A percentile compares a stretch with the other conserved stretches of the same genome.
These are phyloP conservation scores for Stenotaenia linearis DNA, from an alignment of 2,888 invertebrate genomes.

Conservation along the genomic window DNA sequence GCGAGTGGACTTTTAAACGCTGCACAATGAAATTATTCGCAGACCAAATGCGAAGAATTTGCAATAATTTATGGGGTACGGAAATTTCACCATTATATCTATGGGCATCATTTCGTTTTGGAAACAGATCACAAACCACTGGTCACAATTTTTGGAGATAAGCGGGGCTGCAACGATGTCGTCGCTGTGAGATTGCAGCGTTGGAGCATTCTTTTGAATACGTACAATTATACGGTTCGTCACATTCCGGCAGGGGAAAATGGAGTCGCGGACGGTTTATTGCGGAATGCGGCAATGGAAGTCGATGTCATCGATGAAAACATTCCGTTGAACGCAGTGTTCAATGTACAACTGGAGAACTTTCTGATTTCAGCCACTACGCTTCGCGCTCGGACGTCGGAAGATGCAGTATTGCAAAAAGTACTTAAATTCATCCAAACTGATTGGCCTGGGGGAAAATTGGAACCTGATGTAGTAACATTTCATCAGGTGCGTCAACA, in stretches of 20 bases:
- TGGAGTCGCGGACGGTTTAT: not conserved
- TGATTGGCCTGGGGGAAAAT: not conserved
- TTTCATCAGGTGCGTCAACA: no score
- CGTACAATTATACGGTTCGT: not conserved
- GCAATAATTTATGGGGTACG: not conserved
- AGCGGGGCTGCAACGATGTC: not conserved
- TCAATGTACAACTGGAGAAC: not conserved
- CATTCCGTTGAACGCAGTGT: not conserved
- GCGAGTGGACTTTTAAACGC: not conserved
- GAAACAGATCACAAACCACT: slow-evolving; percentile 24
- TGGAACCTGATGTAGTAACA: not conserved
- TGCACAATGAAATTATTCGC: slow-evolving; percentile 27
- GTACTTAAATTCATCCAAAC: not conserved
- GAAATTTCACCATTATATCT: slow-evolving; percentile 9
- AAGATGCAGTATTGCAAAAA: not conserved
- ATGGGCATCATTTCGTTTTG: slow-evolving; percentile 27
- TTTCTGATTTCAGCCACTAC: no score
- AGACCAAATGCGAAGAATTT: not conserved
- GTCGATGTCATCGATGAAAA: not conserved
- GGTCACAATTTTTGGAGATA: not conserved
- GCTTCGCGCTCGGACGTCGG: no score
- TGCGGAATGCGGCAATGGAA: not conserved
- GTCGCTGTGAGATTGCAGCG: not conserved
- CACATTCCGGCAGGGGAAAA: not conserved
- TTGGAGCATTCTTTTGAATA: slow-evolving; percentile 5